Conservation (phyloP, 2,113 vertebrate genomes). For the Vimba vimba region DNA sequence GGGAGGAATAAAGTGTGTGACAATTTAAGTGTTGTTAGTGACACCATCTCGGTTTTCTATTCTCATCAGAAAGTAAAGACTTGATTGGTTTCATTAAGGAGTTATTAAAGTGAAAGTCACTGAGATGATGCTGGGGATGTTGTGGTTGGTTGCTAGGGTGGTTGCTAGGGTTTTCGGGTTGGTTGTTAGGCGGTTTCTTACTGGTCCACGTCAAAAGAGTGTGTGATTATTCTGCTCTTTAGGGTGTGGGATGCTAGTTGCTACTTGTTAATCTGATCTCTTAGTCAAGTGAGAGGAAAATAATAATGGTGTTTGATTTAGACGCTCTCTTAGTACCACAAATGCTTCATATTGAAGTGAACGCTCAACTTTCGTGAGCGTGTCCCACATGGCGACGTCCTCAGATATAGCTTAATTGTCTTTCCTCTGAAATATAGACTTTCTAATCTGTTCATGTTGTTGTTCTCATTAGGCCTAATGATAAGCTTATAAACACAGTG, state of each 20-base stretch:
- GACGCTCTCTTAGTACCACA: neutral
- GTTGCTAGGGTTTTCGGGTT: neutral
- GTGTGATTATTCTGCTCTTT: neutral
- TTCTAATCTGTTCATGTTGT: conserved; percentile 27
- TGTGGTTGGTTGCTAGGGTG: neutral
- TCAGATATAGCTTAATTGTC: conserved; percentile 40
- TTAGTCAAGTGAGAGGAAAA: neutral
- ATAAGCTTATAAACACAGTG: conserved; percentile 43
- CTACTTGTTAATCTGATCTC: neutral
- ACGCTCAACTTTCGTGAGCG: neutral
- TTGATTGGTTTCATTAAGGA: neutral
- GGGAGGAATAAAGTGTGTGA: neutral
- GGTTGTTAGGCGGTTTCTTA: neutral
- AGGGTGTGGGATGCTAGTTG: neutral
- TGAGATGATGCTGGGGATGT: neutral
- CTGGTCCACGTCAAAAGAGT: neutral
- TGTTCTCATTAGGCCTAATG: conserved; percentile 45
- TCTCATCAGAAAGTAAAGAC: neutral
- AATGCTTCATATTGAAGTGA: neutral
- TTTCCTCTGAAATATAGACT: conserved; percentile 45
- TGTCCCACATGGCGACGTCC: conserved; percentile 15
- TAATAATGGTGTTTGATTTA: neutral
- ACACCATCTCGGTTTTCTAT: neutral
- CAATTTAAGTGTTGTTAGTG: neutral
- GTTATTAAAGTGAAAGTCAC: neutral